Conservation (phyloP, 2,888 invertebrate genomes). For the Acronicta leporina region DNA sequence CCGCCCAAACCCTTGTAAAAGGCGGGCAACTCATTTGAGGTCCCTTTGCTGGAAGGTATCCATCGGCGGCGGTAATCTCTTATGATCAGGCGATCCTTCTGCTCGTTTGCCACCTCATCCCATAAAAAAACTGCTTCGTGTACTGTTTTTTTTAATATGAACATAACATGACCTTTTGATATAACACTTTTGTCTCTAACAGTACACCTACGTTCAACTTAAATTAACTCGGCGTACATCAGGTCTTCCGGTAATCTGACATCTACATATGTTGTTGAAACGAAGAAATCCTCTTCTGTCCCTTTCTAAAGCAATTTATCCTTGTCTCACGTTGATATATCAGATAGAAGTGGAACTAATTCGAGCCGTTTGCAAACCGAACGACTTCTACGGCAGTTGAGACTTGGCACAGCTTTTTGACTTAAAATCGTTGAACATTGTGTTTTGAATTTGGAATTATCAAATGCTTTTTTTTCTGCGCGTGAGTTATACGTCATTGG, state of each 20-base stretch:
- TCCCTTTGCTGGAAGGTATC: no score
- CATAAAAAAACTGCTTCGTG: no score
- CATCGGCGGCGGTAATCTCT: no score
- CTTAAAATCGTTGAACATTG: constrained; percentile 43
- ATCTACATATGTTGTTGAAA: constrained; percentile 75
- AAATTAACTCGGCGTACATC: constrained; percentile 75
- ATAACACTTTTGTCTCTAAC: constrained; percentile 49
- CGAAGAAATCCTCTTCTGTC: constrained; percentile 62
- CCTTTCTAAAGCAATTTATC: constrained; percentile 56
- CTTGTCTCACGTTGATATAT: constrained; percentile 59
- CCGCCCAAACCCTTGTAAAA: no score
- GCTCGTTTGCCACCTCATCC: no score
- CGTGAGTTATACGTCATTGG: background rate
- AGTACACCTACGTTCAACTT: constrained; percentile 70
- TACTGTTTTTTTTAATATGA: no score
- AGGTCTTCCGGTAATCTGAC: constrained; percentile 75
- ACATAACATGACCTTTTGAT: no score
- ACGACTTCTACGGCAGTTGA: constrained; percentile 53
- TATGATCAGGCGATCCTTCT: no score
- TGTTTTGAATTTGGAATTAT: constrained; percentile 48
- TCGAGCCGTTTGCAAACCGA: constrained; percentile 44
- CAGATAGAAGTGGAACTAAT: constrained; percentile 55
- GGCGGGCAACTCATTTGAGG: no score
- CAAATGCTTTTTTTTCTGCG: constrained; percentile 4
- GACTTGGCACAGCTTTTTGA: constrained; percentile 45